Evolutionary conservation across 2,113 vertebrate genomes (phyloP).

Genomic region (Lutjanus erythropterus): DNA sequence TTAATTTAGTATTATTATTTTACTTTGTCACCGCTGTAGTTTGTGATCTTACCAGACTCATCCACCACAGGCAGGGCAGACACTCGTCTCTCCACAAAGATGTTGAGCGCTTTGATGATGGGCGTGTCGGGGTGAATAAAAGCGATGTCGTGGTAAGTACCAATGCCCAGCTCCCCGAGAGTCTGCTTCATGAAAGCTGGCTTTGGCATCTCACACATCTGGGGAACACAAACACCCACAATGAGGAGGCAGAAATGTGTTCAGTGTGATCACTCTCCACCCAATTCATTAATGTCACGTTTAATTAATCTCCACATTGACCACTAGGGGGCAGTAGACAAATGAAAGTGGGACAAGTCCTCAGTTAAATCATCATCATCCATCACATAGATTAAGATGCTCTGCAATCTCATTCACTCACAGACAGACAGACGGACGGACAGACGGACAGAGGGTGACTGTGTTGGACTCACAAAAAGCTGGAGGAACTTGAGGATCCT

Average conservation of each 20-base stretch:
- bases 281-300: not conserved
- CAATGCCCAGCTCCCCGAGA: constrained; percentile 95
- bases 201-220: constrained; percentile 99
- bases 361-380: not conserved
- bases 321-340: constrained; percentile 71
- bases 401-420: not conserved
- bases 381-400: constrained; percentile 1
- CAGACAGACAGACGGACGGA: not conserved
- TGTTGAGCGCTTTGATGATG: constrained; percentile 97
- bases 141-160: constrained; percentile 95
- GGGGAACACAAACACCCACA: constrained; percentile 31
- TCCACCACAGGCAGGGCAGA: constrained; percentile 97
- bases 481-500: constrained; percentile 99
- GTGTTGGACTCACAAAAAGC: constrained; percentile 95
- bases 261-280: not conserved
- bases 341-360: not conserved
- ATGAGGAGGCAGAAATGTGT: not conserved
- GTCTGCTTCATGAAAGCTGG: constrained; percentile 98
- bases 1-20: not conserved
- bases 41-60: constrained; percentile 86
- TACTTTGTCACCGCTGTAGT: not conserved
- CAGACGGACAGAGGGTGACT: not conserved
- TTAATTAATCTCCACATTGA: not conserved
- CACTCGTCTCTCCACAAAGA: constrained; percentile 97
- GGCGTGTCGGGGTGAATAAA: constrained; percentile 97